phyloP scores from a whole-genome alignment of 2,888 invertebrate species.

The Drosophila maculinotata region DNA sequence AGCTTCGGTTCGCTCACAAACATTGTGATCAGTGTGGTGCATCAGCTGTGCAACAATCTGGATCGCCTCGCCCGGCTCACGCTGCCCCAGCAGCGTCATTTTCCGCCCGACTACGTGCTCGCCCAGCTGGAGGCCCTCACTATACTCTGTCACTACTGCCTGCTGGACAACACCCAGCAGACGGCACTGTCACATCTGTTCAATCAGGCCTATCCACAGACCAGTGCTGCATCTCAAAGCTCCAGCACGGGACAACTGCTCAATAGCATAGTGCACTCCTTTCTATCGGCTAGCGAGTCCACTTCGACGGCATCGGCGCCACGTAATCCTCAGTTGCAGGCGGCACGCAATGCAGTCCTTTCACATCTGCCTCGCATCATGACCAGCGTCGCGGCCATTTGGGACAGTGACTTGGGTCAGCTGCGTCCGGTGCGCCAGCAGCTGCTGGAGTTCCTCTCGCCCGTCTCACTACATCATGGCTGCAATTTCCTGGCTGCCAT shows the following conservation, averaged over 20 bases:
- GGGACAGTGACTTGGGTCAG: conserved; percentile 90
- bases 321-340: conserved; percentile 82
- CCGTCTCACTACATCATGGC: conserved; percentile 93
- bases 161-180: conserved; percentile 88
- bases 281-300: conserved; percentile 87
- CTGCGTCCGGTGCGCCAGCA: conserved; percentile 89
- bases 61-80: conserved; percentile 87
- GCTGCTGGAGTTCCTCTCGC: conserved; percentile 92
- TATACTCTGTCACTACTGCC: conserved; percentile 91
- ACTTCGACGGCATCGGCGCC: conserved; percentile 73
- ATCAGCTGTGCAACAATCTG: conserved; percentile 90
- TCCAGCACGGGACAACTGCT: conserved; percentile 90
- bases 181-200: conserved; percentile 86
- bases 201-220: conserved; percentile 86
- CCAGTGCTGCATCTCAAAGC: conserved; percentile 86
- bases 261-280: conserved; percentile 92
- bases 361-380: conserved; percentile 93
- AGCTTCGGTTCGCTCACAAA: conserved; percentile 90
- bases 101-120: conserved; percentile 91
- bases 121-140: conserved; percentile 92
- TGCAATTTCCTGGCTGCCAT: conserved; percentile 92
- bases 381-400: conserved; percentile 91
- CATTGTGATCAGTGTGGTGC: conserved; percentile 91
- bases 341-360: conserved; percentile 90
- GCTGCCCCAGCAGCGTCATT: conserved; percentile 80